A percentile compares a stretch with the other conserved stretches of the same genome.
Evolutionary conservation across 2,888 invertebrate genomes (phyloP).

Genomic region (Spisula solida): DNA sequence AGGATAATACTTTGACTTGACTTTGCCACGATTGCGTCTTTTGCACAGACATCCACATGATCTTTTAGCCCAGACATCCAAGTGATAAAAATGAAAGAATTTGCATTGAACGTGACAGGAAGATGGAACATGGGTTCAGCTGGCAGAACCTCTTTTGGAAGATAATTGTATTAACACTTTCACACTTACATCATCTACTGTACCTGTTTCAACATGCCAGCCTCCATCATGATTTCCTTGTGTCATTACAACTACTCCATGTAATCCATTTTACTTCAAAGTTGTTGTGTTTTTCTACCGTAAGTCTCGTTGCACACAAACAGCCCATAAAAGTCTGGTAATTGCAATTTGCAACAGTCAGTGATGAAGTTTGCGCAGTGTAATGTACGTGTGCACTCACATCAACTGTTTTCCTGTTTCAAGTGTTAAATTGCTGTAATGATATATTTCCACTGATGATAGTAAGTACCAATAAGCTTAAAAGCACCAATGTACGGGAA

Average conservation of each 20-base stretch:
- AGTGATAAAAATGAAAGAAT: not conserved
- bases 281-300: too few species aligned
- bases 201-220: not conserved
- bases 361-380: constrained; percentile 1
- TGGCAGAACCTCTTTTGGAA: not conserved
- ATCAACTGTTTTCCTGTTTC: too few species aligned
- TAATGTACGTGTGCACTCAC: not conserved
- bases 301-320: too few species aligned
- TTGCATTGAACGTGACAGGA: not conserved
- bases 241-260: not conserved
- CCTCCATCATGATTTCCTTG: not conserved
- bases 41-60: not conserved
- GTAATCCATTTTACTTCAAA: not conserved
- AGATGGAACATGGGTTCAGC: not conserved
- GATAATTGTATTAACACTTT: not conserved
- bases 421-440: too few species aligned
- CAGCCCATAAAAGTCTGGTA: not conserved
- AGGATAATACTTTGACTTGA: constrained; percentile 17
- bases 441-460: too few species aligned
- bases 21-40: not conserved
- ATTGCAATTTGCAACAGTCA: not conserved
- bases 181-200: not conserved
- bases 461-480: too few species aligned
- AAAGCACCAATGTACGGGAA: too few species aligned
- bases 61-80: not conserved